Percentiles rank a stretch among this genome's conserved stretches.
phyloP scores from a whole-genome alignment of 1,140 invertebrate genomes.

The Coboldia fuscipes region DNA sequence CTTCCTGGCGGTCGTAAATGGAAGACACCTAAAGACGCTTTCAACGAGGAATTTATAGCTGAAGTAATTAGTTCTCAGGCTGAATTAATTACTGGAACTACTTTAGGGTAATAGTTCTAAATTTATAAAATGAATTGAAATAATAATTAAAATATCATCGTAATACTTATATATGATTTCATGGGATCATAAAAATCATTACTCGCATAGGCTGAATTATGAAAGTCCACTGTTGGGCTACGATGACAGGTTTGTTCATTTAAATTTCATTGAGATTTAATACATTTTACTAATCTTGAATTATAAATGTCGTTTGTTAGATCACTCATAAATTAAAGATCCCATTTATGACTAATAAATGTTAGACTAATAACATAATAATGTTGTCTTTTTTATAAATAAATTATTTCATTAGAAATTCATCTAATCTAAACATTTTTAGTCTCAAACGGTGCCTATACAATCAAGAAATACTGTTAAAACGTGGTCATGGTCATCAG shows the following conservation, averaged over 20 bases:
- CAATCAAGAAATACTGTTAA: too few species aligned
- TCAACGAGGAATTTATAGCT: slow-evolving; percentile 54
- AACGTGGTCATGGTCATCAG: too few species aligned
- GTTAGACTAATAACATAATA: neutral
- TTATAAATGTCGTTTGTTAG: too few species aligned
- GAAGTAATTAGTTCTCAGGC: slow-evolving; percentile 50
- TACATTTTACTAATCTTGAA: too few species aligned
- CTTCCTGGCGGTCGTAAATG: slow-evolving; percentile 47
- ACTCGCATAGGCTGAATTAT: slow-evolving; percentile 19
- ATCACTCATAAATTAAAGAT: neutral
- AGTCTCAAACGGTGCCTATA: too few species aligned
- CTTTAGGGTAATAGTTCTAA: slow-evolving; percentile 35
- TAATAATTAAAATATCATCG: neutral
- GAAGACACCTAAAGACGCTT: slow-evolving; percentile 51
- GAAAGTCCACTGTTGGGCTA: slow-evolving; percentile 26
- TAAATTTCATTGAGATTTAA: slow-evolving; percentile 3
- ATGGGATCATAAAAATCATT: neutral
- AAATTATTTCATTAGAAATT: too few species aligned
- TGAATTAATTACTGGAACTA: slow-evolving; percentile 51
- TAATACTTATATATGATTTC: neutral
- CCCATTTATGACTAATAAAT: neutral
- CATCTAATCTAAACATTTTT: too few species aligned
- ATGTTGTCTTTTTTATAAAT: neutral
- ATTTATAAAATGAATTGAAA: neutral
- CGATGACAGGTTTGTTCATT: slow-evolving; percentile 24